A percentile compares a stretch with the other conserved stretches of the same genome.
Evolutionary conservation across 2,113 vertebrate genomes (phyloP).

Genomic region (Xiphophorus hellerii): DNA sequence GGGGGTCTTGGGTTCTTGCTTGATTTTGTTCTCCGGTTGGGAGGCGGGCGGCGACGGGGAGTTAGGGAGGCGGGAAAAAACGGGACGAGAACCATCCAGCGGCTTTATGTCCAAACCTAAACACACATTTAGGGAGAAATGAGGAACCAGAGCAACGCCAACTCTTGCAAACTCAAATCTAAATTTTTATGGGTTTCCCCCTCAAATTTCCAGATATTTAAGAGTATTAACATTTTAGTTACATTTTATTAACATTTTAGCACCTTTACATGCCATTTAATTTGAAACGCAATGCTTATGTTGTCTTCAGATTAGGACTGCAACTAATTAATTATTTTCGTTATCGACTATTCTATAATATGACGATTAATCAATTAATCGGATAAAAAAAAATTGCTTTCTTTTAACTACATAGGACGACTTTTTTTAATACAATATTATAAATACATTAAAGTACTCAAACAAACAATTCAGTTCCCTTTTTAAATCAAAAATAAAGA

Average conservation of each 20-base stretch:
- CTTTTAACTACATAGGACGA: no score
- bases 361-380: no score
- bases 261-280: background rate
- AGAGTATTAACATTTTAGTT: no score
- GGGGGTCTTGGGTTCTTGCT: slow-evolving; percentile 88
- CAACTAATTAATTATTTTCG: no score
- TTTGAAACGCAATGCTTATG: background rate
- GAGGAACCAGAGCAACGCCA: background rate
- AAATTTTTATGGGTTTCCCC: background rate
- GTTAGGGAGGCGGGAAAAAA: slow-evolving; percentile 82
- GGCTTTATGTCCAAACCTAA: slow-evolving; percentile 86
- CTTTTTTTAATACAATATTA: no score
- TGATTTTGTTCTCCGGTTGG: slow-evolving; percentile 84
- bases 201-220: no score
- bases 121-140: background rate
- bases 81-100: slow-evolving; percentile 80
- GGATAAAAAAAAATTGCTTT: no score
- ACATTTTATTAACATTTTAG: no score
- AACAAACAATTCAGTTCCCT: no score
- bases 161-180: background rate
- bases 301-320: background rate
- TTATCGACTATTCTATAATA: no score
- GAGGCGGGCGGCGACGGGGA: slow-evolving; percentile 75
- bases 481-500: no score
- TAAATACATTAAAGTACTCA: no score